Base-by-base conservation (phyloP, 2,888 invertebrate species). In the Thumatha senex region DNA sequence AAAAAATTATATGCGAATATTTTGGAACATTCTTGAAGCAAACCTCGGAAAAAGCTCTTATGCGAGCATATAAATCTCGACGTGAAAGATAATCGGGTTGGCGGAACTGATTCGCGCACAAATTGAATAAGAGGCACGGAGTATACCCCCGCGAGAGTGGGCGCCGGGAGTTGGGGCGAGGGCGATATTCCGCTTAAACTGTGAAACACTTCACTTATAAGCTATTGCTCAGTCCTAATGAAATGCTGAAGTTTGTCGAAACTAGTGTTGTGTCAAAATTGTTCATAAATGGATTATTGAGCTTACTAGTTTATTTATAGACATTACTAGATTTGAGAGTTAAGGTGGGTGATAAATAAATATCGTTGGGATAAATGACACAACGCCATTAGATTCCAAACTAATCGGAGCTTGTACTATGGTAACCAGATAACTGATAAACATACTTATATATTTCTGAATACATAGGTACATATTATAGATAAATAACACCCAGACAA, bases 81-180 rank as follows among this genome's bases (percentile, higher is more conserved):
- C 84, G 82, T 84, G 84, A 80, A 82, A 87, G 83, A 88, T 89
- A 89, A 89, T 88, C 86, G 82, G 79, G 86, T 88, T 88, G 85
- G 84, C 79, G 82, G 85, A 85, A 86, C 87, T 87, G 89, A 89
- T 89, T 89, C 86, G 82, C 81, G 86, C 82, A 77, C 86, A 89
- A 89, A 89, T 89, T 89, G 86, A 89, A 89, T 89, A 86, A 89
- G 84, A 85, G 85, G 79, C 78, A 78, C 73, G 79, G 79, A 80
- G 81, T 79, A 81, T 79, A 82, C 74, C 78, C 70, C 62, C 66
- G 67, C 61, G 69, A 67, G 76, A 69, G 72, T 66, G 75, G 70
- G 72, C 58, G 56, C 44, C 50, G 51, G 51, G 67, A 60, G 54
- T 48, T 60, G 68, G 58, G 67, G 55, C 58, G 71, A 63, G 75